Evolutionary conservation across 2,113 vertebrate species (phyloP).

Genomic region (Pampusana beccarii): DNA sequence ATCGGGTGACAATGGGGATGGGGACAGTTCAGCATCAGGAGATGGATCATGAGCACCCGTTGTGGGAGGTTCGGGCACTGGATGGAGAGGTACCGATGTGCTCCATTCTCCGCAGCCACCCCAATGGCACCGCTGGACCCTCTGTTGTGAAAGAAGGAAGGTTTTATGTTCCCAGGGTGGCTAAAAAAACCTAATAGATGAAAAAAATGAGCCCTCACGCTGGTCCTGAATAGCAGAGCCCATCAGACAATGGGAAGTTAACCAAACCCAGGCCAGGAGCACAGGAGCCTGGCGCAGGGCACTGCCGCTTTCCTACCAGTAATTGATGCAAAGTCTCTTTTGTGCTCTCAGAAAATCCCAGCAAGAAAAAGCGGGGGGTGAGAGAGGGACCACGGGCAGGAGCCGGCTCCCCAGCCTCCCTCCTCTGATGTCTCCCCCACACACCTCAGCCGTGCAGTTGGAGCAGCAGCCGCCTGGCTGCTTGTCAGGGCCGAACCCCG

Average conservation of each 20-base stretch:
- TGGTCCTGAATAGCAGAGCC: background rate
- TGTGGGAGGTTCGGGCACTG: background rate
- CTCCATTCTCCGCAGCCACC: rapidly evolving
- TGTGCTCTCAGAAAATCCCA: conserved; percentile 46
- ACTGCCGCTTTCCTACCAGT: conserved; percentile 20
- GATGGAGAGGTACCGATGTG: rapidly evolving
- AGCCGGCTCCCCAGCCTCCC: background rate
- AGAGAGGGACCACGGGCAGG: background rate
- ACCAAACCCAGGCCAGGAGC: background rate
- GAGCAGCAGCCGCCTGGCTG: background rate
- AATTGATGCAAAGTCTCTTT: conserved; percentile 62
- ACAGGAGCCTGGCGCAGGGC: background rate
- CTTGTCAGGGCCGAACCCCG: background rate
- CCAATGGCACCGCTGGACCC: background rate
- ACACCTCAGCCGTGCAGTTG: background rate
- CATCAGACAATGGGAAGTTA: conserved; percentile 43
- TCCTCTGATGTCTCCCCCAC: background rate
- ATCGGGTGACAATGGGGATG: rapidly evolving
- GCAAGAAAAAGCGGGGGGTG: background rate
- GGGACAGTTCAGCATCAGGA: background rate
- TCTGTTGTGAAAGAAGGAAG: background rate
- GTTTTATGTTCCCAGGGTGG: background rate
- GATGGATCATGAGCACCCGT: rapidly evolving
- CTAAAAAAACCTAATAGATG: background rate
- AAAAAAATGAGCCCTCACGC: background rate